Evolutionary conservation across 2,797 vertebrate genomes (phyloP), one percentile per base, ranked within the genome.

Genomic region (Myotis pilosus): DNA sequence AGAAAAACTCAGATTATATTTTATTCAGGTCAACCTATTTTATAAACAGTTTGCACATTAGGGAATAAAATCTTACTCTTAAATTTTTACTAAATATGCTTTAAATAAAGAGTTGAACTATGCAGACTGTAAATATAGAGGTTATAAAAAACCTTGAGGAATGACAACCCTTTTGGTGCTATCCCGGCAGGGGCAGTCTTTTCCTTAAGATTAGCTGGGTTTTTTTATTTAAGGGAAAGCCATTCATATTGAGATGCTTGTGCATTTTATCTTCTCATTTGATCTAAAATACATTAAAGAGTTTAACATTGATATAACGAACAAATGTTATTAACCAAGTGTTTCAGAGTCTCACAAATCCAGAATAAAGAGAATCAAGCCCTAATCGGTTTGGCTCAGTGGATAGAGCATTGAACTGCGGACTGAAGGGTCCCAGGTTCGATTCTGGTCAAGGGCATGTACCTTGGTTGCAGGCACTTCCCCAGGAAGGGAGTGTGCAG

Each of bases 211-310:
- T 38, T 5, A 22, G 66, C 20, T 47, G 47, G 47, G 12, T 0
- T 17, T 8, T 16, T 66, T 68, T 68, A 22, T 38, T 55, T 33
- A 92, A 47, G 20, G 28, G 22, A 22, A 91, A 15, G 68, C 20
- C 41, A 75, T 2, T 84, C 28, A 64, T 57, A 44, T 53, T 90
- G 80, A 55, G 30, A 28, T 92, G 17, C 3, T 11, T 68, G 6
- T 93, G 41, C 33, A 33, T 86, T 94, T 85, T 80, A 20, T 83
- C 44, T 87, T 79, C n/a, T 90, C 57, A 74, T 30, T 44, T 87
- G 33, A 62, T 60, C 9, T 69, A n/a, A 72, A 62, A 16, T 44
- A 66, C 3, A 53, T 8, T 10, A 33, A 53, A 81, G 28, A 8
- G 57, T 89, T 94, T 89, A 91, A 20, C 47, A 38, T 41, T 81